These are phyloP conservation scores for Odontomachus brunneus DNA, from an alignment of 1,140 invertebrate genomes.

Conservation along the genomic window DNA sequence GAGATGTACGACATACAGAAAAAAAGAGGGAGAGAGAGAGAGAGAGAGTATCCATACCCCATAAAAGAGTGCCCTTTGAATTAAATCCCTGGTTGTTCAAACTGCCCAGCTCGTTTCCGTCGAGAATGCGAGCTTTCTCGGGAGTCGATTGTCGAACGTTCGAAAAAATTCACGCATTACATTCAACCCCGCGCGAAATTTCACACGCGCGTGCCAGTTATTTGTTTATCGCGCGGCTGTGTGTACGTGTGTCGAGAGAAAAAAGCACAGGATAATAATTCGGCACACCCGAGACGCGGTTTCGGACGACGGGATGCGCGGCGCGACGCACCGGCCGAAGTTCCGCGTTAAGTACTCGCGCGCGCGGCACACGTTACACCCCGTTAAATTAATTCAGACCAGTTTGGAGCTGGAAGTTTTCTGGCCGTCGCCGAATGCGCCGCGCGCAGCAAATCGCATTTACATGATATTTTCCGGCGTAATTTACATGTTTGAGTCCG, in stretches of 20 bases:
- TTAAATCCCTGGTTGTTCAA: too few species aligned
- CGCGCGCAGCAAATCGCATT: slow-evolving; percentile 49
- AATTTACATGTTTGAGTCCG: slow-evolving; percentile 58
- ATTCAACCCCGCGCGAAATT: slow-evolving; percentile 9
- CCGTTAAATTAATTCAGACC: slow-evolving; percentile 52
- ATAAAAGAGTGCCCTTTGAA: too few species aligned
- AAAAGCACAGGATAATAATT: slow-evolving; percentile 34
- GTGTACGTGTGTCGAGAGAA: background rate
- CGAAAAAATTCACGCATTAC: background rate
- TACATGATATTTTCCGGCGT: slow-evolving; percentile 57
- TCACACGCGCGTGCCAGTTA: background rate
- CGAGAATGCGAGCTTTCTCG: too few species aligned
- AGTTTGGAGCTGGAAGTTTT: slow-evolving; percentile 49
- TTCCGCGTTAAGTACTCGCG: slow-evolving; percentile 46
- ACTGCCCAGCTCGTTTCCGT: too few species aligned
- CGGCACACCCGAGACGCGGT: background rate
- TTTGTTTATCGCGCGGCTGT: slow-evolving; percentile 12
- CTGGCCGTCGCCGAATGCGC: slow-evolving; percentile 37
- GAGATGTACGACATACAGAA: background rate
- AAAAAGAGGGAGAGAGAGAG: background rate
- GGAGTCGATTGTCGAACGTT: background rate
- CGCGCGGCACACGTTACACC: slow-evolving; percentile 12
- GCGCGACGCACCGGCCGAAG: slow-evolving; percentile 12
- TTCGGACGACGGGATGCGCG: slow-evolving; percentile 16
- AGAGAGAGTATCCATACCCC: too few species aligned